phyloP scores from a whole-genome alignment of 2,113 vertebrate species.

The Muntiacus reevesi region DNA sequence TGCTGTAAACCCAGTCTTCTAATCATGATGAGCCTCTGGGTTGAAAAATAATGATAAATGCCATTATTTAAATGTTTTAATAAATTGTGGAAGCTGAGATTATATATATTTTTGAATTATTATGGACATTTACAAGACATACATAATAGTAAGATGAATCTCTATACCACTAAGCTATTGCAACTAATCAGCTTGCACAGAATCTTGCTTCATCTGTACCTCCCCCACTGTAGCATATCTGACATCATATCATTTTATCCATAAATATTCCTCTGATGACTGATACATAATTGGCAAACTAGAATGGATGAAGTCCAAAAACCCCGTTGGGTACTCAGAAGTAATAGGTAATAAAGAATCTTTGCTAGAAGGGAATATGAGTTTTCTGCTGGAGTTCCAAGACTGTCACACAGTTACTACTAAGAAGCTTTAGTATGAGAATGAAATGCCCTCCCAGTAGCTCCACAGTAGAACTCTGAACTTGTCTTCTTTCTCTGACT shows the following conservation, averaged over 20 bases:
- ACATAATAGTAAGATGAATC: not conserved
- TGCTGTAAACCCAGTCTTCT: not conserved
- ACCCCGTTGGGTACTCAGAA: not conserved
- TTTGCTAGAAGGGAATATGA: not conserved
- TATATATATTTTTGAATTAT: not conserved
- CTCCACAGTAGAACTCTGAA: not conserved
- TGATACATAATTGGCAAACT: not conserved
- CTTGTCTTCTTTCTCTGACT: not conserved
- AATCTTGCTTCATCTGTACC: not conserved
- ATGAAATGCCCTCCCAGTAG: not conserved
- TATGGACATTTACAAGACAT: not conserved
- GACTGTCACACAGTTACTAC: not conserved
- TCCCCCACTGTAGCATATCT: not conserved
- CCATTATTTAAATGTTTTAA: conserved; percentile 13
- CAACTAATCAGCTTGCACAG: not conserved
- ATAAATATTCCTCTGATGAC: not conserved
- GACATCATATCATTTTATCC: not conserved
- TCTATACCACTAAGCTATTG: not conserved
- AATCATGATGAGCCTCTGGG: not conserved
- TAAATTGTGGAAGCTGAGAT: not conserved
- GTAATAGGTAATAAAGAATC: not conserved
- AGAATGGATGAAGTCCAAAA: not conserved
- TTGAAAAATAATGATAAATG: conserved; percentile 28
- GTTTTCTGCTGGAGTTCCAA: not conserved
- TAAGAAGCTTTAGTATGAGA: not conserved